A percentile compares a stretch with the other conserved stretches of the same genome.
These are phyloP conservation scores for Gobiocypris rarus DNA, from an alignment of 2,113 vertebrate species.

Conservation along the genomic window DNA sequence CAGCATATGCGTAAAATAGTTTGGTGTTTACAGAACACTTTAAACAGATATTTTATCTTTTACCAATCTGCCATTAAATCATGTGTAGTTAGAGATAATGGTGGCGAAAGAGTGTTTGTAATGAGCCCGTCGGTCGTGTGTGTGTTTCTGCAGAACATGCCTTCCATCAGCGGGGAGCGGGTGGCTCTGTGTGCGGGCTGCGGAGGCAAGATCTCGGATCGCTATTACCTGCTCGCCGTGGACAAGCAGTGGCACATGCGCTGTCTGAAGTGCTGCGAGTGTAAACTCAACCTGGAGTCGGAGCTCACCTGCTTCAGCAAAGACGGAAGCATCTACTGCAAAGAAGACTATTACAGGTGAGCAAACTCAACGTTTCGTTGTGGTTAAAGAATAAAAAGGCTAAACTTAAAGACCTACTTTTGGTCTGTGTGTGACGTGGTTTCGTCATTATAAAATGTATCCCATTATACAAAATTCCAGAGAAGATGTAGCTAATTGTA, in stretches of 20 bases:
- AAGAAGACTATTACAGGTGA: slow-evolving; percentile 98
- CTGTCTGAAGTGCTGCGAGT: slow-evolving; percentile 97
- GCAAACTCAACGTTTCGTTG: not conserved
- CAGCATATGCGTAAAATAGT: not conserved
- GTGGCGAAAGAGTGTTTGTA: not conserved
- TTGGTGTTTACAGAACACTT: not conserved
- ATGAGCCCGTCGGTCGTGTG: not conserved
- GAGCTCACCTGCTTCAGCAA: slow-evolving; percentile 99
- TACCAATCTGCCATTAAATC: not conserved
- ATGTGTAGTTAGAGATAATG: not conserved
- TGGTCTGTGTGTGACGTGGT: not conserved
- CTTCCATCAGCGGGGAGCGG: slow-evolving; percentile 90
- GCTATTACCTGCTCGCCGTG: slow-evolving; percentile 98
- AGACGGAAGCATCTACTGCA: slow-evolving; percentile 99
- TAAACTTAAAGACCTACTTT: not conserved
- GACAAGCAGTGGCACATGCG: slow-evolving; percentile 99
- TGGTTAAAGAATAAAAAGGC: not conserved
- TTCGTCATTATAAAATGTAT: not conserved
- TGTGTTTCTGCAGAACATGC: slow-evolving; percentile 82
- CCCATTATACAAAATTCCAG: not conserved
- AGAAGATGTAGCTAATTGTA: not conserved
- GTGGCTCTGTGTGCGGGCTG: slow-evolving; percentile 96
- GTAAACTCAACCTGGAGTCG: slow-evolving; percentile 97
- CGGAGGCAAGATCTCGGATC: slow-evolving; percentile 95
- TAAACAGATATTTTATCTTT: not conserved